Conservation (phyloP, 2,888 invertebrate genomes). For the Eupithecia tripunctaria region DNA sequence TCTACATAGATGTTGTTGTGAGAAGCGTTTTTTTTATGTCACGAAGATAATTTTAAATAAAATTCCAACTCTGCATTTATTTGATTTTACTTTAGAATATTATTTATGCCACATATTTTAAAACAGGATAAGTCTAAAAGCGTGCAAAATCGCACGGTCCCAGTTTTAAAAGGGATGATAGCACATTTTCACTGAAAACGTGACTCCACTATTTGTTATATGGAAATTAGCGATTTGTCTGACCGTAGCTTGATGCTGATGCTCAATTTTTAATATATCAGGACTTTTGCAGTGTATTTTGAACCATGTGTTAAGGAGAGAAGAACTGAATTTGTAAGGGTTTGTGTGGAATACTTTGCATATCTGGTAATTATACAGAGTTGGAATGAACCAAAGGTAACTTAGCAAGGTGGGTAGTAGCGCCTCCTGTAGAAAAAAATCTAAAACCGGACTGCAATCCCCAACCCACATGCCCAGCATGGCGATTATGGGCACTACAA, state of each 20-base stretch:
- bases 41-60: too few relatives aligned
- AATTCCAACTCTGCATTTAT: not conserved
- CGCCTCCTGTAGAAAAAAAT: too few relatives aligned
- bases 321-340: constrained; percentile 10
- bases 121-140: constrained; percentile 14
- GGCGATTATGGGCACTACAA: too few relatives aligned
- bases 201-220: constrained; percentile 85
- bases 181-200: constrained; percentile 78
- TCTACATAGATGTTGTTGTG: too few relatives aligned
- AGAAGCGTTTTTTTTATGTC: not conserved
- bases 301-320: constrained; percentile 23
- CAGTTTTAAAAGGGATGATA: constrained; percentile 40
- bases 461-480: too few relatives aligned
- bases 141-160: constrained; percentile 27
- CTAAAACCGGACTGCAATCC: too few relatives aligned
- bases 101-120: not conserved
- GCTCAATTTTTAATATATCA: constrained; percentile 49
- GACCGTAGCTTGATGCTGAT: constrained; percentile 57
- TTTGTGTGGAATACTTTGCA: constrained; percentile 18
- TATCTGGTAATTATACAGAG: constrained; percentile 20
- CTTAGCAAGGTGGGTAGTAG: too few relatives aligned
- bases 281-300: constrained; percentile 24
- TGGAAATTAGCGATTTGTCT: constrained; percentile 84
- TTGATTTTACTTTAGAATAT: not conserved
- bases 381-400: not conserved